Base-by-base conservation (phyloP, 2,113 vertebrate genomes). In the Sceloporus undulatus region DNA sequence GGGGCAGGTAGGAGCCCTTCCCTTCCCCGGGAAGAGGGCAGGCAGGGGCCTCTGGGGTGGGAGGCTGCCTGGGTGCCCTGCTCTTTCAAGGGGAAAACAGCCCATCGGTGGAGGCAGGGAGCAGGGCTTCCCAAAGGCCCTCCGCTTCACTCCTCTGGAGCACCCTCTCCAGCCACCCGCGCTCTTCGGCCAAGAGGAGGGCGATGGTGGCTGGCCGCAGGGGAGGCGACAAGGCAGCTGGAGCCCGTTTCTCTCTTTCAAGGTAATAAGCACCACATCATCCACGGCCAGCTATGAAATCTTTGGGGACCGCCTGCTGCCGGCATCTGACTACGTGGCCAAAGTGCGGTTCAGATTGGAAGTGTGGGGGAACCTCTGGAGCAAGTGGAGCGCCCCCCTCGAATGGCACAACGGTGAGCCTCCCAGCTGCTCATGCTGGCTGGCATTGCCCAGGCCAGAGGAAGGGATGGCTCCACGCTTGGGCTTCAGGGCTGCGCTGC, bases 321-420 rank as follows among this genome's bases (percentile, higher is more conserved):
- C 84, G 1, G 94, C 92, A 2, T 87, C 84, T 1, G 54, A 19
- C 84, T 97, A 97, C 0, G 0, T 68, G 1, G 94, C 84, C 0
- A 94, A 66, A 2, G 86, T 97, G 29, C 94, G 88, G 85, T 90
- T 94, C 38, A 82, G 29, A 25, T 89, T 92, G 0, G 9, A 0
- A 0, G 0, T 1, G 1, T 59, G 34, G 34, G 8, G 42, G 0
- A 78, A 88, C 40, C 65, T 5, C 23, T 97, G 97, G 97, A 97
- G 97, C 0, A 95, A 97, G 9, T 97, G 97, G 97, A 96, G 97
- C 54, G 80, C 80, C n/a, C 81, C 77, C 14, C 16, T 21, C 84
- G 70, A 23, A 7, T 97, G 96, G 94, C 10, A 29, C 18, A 93
- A 19, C 79, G 29, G 97, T 97, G 90, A 94, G 96, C 95, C 34